Evolutionary conservation across 1,140 invertebrate species (phyloP), one percentile per base, ranked within the genome.

Genomic region (Drosophila nannoptera): DNA sequence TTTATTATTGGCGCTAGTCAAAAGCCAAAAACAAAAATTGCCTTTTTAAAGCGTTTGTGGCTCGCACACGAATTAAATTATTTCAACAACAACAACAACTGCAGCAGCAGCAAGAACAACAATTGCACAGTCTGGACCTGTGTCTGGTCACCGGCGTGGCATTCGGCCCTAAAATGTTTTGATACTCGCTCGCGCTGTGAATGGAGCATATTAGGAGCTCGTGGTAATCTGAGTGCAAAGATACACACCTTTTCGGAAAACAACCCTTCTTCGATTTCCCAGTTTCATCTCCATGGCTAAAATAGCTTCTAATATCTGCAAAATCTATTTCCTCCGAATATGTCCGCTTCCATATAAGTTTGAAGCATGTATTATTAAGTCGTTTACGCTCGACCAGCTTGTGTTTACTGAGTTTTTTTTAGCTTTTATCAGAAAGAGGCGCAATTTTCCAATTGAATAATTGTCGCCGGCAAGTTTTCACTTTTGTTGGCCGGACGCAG

Each of bases 401-500:
- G 22, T 22, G 22, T 22, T 22, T 22, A 22, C 22, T 22, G 22
- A 22, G 22, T 22, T 22, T 22, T 22, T 22, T 22, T 22, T 22
- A 22, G 22, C 22, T 22, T 73, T 71, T 68, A 68, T 73, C 54
- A 53, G 56, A 42, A 68, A 75, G 77, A 73, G 73, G 67, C 67
- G 68, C 81, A 86, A 86, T 86, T 86, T 86, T 86, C 81, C 81
- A 86, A 86, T 86, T 86, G 81, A 86, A 86, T 86, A 86, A 86
- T 86, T 86, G 81, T 86, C 81, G 73, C 81, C 72, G 78, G 76
- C 55, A 83, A 83, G 81, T 84, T 84, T 86, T 86, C 77, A 81
- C 81, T 84, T 84, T 84, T 84, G 73, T 77, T 61, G 73, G 58
- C 59, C 73, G 59, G 54, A 49, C 62, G 54, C 64, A 81, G 73